Evolutionary conservation across 2,113 vertebrate genomes (phyloP), one percentile per base, ranked within the genome.

Genomic region (Seriola aureovittata): DNA sequence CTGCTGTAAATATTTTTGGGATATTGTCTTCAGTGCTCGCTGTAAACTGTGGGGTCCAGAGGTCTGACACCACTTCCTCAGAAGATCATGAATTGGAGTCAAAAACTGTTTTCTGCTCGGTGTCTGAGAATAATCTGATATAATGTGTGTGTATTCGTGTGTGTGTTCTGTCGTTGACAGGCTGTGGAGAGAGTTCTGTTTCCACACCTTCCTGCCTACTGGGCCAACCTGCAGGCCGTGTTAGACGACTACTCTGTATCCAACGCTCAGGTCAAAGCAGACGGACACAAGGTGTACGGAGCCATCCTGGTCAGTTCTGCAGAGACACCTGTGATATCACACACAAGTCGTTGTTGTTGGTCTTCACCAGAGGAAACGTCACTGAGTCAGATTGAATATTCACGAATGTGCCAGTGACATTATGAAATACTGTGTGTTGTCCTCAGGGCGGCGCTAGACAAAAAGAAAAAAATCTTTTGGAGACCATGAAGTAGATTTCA

Each of bases 201-300:
- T 48, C 97, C 97, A 5, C 97, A 98, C 62, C 95, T 99, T 3
- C 95, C 97, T 25, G 97, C 97, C 1, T 99, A 98, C 89, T 98
- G 97, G 97, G 94, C 97, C 7, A 97, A 97, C 88, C 91, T 99
- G 0, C 97, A 99, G 91, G 96, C 97, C 0, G 97, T 99, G 67
- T 85, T 98, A 50, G 97, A 98, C 0, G 97, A 98, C 68, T 97
- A 97, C 75, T 98, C 97, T 0, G 97, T 98, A 0, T 99, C 97
- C 65, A 99, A 98, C 0, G 97, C 97, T 0, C 97, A 99, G 89
- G 97, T 98, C 66, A 99, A 99, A 82, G 97, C 97, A 0, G 97
- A 98, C 0, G 97, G 97, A 3, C 97, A 99, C 90, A 99, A 98
- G 46, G 97, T 99, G 34, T 98, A 98, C 0, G 97, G 97, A 34